Conservation (phyloP, 92 coral and sea anemone genomes). For the Pocillopora grandis region DNA sequence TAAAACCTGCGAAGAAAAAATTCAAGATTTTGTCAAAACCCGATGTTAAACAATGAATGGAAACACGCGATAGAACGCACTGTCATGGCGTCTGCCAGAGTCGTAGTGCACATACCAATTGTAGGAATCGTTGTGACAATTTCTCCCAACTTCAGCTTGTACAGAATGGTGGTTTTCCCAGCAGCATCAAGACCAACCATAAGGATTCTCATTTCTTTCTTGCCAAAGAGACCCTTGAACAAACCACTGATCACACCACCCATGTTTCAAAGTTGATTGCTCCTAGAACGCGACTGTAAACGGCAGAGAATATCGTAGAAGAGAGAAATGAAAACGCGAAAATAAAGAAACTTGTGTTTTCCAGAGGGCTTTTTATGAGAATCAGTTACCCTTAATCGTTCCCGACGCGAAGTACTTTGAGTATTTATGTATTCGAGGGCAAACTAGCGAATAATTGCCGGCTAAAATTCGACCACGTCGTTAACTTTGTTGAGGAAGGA, state of each 20-base stretch:
- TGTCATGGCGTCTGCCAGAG: conserved; percentile 16
- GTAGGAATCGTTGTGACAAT: conserved; percentile 98
- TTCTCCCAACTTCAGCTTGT: conserved; percentile 98
- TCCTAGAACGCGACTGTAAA: conserved; percentile 29
- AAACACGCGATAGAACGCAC: background rate
- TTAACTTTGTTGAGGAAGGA: conserved; percentile 56
- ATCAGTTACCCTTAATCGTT: background rate
- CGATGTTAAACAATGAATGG: background rate
- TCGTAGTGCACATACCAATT: conserved; percentile 67
- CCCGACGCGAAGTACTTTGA: background rate
- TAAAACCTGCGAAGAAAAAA: conserved; percentile 70
- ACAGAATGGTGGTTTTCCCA: conserved; percentile 95
- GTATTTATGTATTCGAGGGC: background rate
- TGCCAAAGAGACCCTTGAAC: conserved; percentile 82
- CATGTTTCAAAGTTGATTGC: conserved; percentile 55
- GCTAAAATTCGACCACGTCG: conserved; percentile 75
- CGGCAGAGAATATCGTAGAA: conserved; percentile 5
- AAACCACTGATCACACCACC: conserved; percentile 70
- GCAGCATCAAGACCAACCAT: conserved; percentile 99
- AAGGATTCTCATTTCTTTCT: conserved; percentile 96
- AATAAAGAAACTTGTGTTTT: background rate
- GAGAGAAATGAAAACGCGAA: background rate
- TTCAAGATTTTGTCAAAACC: background rate
- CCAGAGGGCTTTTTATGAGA: background rate
- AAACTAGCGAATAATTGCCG: conserved; percentile 46